phyloP scores from a whole-genome alignment of 2,797 vertebrate species.

The Hyperoplus immaculatus region DNA sequence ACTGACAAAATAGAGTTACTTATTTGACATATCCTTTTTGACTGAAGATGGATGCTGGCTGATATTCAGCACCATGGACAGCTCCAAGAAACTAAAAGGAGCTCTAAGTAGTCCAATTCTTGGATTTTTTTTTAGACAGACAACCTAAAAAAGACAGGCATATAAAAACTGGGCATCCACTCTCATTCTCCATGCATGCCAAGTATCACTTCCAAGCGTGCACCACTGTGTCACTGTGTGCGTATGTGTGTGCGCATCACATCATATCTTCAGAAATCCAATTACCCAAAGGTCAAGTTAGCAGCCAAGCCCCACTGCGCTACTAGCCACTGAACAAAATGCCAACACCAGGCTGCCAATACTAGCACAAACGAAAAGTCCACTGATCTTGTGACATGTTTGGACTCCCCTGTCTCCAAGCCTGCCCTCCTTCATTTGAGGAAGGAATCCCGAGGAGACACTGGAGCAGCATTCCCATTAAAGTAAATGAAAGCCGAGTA shows the following conservation, averaged over 20 bases:
- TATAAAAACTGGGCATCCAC: slow-evolving; percentile 24
- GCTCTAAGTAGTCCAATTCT: background rate
- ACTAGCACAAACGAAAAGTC: slow-evolving; percentile 62
- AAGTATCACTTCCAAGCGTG: slow-evolving; percentile 79
- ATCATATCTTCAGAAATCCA: slow-evolving; percentile 85
- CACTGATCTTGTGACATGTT: slow-evolving; percentile 64
- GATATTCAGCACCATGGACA: slow-evolving; percentile 50
- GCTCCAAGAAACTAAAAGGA: slow-evolving; percentile 25
- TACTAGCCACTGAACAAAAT: slow-evolving; percentile 78
- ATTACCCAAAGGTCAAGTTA: slow-evolving; percentile 86
- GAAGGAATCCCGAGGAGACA: slow-evolving; percentile 30
- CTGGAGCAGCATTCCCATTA: slow-evolving; percentile 16
- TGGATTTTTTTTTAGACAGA: slow-evolving; percentile 11
- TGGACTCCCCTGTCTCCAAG: slow-evolving; percentile 46
- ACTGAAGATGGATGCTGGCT: slow-evolving; percentile 9
- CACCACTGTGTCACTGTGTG: slow-evolving; percentile 48
- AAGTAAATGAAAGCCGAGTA: slow-evolving; percentile 38
- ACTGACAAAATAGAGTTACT: slow-evolving; percentile 38
- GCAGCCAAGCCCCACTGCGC: slow-evolving; percentile 70
- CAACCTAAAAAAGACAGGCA: slow-evolving; percentile 18
- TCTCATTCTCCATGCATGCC: slow-evolving; percentile 72
- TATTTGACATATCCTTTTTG: slow-evolving; percentile 26
- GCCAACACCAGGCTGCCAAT: slow-evolving; percentile 73
- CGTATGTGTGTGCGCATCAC: slow-evolving; percentile 64
- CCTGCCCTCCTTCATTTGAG: slow-evolving; percentile 30